Evolutionary conservation across 2,113 vertebrate species (phyloP).

Genomic region (Thomomys bottae): DNA sequence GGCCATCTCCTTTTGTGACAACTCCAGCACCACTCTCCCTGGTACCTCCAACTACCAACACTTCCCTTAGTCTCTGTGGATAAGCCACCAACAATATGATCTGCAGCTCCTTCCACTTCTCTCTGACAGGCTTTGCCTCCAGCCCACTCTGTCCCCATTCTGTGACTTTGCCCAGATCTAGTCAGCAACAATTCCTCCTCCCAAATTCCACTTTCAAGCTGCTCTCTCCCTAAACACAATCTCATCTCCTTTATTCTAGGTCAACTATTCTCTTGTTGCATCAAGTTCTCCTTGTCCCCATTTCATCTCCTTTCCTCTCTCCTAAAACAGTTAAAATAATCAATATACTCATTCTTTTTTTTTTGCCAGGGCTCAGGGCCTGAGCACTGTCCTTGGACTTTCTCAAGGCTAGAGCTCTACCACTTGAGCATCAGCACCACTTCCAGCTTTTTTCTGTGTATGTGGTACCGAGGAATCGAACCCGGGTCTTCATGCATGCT

Average conservation of each 20-base stretch:
- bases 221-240: neutral
- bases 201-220: neutral
- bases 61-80: neutral
- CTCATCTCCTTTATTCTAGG: neutral
- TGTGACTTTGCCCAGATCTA: neutral
- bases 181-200: neutral
- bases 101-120: neutral
- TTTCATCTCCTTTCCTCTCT: neutral
- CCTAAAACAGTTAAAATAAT: neutral
- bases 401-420: too few relatives aligned
- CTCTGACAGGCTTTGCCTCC: neutral
- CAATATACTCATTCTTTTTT: neutral
- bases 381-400: too few relatives aligned
- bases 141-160: neutral
- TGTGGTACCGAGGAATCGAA: too few relatives aligned
- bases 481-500: too few relatives aligned
- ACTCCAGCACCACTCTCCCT: neutral
- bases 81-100: neutral
- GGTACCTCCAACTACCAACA: neutral
- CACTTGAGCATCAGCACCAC: too few relatives aligned
- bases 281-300: neutral
- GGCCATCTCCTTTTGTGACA: neutral
- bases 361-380: too few relatives aligned
- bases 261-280: neutral
- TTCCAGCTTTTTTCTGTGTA: too few relatives aligned